These are phyloP conservation scores for Notodonta dromedarius DNA, from an alignment of 2,888 invertebrate species.

Conservation along the genomic window DNA sequence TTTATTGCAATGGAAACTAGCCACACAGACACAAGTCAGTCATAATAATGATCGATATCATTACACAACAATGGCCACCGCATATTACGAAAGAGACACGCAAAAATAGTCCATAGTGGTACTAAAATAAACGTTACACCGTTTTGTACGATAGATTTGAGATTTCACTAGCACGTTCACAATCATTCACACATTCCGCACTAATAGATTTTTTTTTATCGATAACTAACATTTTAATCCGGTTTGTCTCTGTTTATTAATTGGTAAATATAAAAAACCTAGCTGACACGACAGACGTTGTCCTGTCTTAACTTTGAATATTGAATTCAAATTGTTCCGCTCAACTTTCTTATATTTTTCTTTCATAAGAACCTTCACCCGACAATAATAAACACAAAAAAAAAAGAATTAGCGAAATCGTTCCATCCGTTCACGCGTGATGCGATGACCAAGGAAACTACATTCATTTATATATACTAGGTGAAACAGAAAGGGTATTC, in stretches of 20 bases:
- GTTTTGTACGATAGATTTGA: slow-evolving; percentile 21
- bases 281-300: too few species aligned
- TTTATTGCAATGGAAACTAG: background rate
- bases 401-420: too few species aligned
- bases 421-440: too few species aligned
- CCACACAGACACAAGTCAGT: background rate
- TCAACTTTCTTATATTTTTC: too few species aligned
- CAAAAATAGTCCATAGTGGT: slow-evolving; percentile 15
- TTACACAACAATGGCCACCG: slow-evolving; percentile 15
- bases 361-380: too few species aligned
- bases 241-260: background rate
- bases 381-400: too few species aligned
- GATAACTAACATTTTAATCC: background rate
- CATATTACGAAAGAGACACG: slow-evolving; percentile 3
- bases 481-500: too few species aligned
- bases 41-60: slow-evolving; percentile 1
- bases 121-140: slow-evolving; percentile 26
- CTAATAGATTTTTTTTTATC: slow-evolving; percentile 17
- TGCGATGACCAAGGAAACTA: too few species aligned
- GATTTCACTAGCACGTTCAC: slow-evolving; percentile 16
- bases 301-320: too few species aligned
- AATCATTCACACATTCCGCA: slow-evolving; percentile 31
- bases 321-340: too few species aligned
- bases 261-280: background rate
- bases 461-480: too few species aligned